These are phyloP conservation scores for Calvadosia cruxmelitensis DNA, from an alignment of 30 jellyfish, hydroid and myxozoan genomes.

Conservation along the genomic window DNA sequence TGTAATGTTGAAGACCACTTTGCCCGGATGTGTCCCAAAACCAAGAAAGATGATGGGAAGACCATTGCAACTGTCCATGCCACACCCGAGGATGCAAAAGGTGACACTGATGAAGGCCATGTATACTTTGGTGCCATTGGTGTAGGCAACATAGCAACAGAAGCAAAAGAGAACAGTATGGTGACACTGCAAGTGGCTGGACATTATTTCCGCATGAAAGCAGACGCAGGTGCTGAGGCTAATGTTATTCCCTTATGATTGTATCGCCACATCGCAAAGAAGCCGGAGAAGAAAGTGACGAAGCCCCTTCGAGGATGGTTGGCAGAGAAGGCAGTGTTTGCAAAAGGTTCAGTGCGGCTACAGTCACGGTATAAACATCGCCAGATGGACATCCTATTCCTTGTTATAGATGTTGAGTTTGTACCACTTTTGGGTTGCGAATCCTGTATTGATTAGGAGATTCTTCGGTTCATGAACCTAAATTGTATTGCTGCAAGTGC, in stretches of 20 bases:
- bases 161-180: constrained; percentile 6
- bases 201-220: constrained; percentile 11
- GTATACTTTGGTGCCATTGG: constrained; percentile 7
- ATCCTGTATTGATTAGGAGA: constrained; percentile 14
- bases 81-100: constrained; percentile 7
- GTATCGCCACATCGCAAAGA: constrained; percentile 9
- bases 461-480: constrained; percentile 18
- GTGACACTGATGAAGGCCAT: constrained; percentile 8
- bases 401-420: too few species aligned
- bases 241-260: constrained; percentile 16
- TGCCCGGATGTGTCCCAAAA: constrained; percentile 11
- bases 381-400: too few species aligned
- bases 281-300: neutral
- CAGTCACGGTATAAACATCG: too few species aligned
- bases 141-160: constrained; percentile 4
- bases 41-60: constrained; percentile 10
- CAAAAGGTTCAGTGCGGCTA: constrained; percentile 7
- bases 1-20: too few species aligned
- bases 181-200: constrained; percentile 16
- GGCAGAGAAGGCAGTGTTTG: constrained; percentile 16
- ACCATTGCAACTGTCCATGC: too few species aligned
- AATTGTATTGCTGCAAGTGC: too few species aligned
- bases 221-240: constrained; percentile 24
- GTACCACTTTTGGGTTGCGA: constrained; percentile 13
- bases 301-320: constrained; percentile 25